Conservation (phyloP, 2,888 invertebrate species). For the Meghimatium bilineatum region DNA sequence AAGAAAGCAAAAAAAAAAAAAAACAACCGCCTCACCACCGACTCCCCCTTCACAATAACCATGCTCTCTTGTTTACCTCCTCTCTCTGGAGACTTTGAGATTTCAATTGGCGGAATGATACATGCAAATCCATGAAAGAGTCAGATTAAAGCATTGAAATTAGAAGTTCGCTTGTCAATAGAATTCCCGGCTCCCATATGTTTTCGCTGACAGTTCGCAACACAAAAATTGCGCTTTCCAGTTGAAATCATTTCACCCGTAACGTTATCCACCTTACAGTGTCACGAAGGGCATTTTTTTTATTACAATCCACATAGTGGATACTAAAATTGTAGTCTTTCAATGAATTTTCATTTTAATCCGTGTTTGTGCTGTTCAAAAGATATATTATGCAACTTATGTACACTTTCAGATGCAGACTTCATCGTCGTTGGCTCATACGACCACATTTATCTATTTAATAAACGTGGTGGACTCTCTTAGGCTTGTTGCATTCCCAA, state of each 20-base stretch:
- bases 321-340: too few relatives aligned
- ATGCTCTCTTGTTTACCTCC: background rate
- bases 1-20: too few relatives aligned
- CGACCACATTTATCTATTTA: too few relatives aligned
- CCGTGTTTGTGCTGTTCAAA: too few relatives aligned
- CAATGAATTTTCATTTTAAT: too few relatives aligned
- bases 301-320: background rate
- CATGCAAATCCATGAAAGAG: background rate
- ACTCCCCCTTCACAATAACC: background rate
- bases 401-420: too few relatives aligned
- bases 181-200: background rate
- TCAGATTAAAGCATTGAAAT: background rate
- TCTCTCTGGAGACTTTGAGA: conserved; percentile 3
- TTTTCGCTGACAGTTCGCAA: background rate
- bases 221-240: background rate
- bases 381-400: too few relatives aligned
- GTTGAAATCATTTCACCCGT: background rate
- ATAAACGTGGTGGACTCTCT: too few relatives aligned
- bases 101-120: conserved; percentile 3
- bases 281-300: background rate
- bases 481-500: too few relatives aligned
- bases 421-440: too few relatives aligned
- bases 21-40: background rate
- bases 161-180: background rate
- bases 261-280: background rate